Evolutionary conservation across 2,797 vertebrate genomes (phyloP).

Genomic region (Epinephelus coioides): DNA sequence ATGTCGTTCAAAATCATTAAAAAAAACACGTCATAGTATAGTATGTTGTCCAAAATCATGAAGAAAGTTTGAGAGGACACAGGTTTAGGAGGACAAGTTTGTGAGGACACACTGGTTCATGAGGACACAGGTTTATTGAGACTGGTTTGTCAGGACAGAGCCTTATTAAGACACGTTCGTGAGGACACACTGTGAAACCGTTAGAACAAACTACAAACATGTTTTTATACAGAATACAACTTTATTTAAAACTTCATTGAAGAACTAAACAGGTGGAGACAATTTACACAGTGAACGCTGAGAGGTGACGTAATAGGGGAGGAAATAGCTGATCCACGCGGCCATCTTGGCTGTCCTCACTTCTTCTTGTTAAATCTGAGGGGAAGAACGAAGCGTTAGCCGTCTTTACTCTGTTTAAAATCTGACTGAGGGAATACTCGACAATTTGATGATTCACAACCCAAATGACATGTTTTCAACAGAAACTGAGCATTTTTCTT

Average conservation of each 20-base stretch:
- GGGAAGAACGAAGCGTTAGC: neutral
- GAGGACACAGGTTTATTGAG: no score
- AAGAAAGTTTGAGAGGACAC: no score
- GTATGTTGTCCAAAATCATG: no score
- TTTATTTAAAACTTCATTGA: conserved; percentile 41
- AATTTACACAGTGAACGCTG: conserved; percentile 10
- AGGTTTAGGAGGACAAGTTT: neutral
- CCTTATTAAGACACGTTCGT: no score
- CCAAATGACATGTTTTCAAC: no score
- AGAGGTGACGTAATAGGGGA: neutral
- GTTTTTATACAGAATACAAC: neutral
- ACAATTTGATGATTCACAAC: no score
- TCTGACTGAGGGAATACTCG: no score
- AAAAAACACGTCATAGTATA: no score
- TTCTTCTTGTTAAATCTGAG: conserved; percentile 66
- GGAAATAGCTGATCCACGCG: neutral
- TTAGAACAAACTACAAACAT: neutral
- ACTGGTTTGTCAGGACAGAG: neutral
- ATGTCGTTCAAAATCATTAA: no score
- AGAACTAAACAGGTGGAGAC: conserved; percentile 12
- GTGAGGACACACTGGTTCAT: no score
- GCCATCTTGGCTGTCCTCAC: conserved; percentile 33
- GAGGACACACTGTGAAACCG: no score
- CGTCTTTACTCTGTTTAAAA: neutral
- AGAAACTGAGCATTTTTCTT: no score